Evolutionary conservation across 1,140 invertebrate species (phyloP).

Genomic region (Drosophila equinoxialis): DNA sequence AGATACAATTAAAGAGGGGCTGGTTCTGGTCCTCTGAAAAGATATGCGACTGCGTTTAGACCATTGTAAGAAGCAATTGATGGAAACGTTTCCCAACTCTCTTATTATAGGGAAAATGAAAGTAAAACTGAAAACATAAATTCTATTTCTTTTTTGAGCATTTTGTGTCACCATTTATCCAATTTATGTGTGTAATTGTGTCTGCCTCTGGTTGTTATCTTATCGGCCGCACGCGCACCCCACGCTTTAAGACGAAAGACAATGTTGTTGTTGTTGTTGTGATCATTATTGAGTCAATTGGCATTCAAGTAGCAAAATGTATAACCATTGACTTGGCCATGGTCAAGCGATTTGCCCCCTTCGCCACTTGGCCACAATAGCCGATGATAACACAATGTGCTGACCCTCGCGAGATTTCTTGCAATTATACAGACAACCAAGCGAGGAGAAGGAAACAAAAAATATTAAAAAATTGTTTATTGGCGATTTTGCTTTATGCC

Average conservation of each 20-base stretch:
- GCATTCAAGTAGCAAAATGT: slow-evolving; percentile 1
- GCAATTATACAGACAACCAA: slow-evolving; percentile 25
- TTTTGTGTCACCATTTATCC: slow-evolving; percentile 1
- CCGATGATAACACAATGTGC: slow-evolving; percentile 10
- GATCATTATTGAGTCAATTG: slow-evolving; percentile 2
- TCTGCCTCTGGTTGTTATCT: slow-evolving; percentile 1
- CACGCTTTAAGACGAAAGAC: not conserved
- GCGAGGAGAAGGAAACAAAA: not conserved
- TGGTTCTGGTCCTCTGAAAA: not conserved
- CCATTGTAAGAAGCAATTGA: no score
- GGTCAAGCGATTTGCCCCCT: slow-evolving; percentile 9
- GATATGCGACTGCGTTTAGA: no score
- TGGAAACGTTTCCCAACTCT: no score
- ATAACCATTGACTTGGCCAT: slow-evolving; percentile 11
- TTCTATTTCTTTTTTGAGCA: no score
- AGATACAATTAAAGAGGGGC: not conserved
- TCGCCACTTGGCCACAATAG: not conserved
- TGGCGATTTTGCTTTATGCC: slow-evolving; percentile 26
- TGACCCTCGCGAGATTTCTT: slow-evolving; percentile 23
- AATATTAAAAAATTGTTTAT: slow-evolving; percentile 22
- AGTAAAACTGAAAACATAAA: no score
- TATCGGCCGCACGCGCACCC: not conserved
- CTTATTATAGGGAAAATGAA: no score
- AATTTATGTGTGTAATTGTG: not conserved
- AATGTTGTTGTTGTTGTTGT: not conserved